phyloP scores from a whole-genome alignment of 2,797 vertebrate genomes.

The Neopelma chrysocephalum region DNA sequence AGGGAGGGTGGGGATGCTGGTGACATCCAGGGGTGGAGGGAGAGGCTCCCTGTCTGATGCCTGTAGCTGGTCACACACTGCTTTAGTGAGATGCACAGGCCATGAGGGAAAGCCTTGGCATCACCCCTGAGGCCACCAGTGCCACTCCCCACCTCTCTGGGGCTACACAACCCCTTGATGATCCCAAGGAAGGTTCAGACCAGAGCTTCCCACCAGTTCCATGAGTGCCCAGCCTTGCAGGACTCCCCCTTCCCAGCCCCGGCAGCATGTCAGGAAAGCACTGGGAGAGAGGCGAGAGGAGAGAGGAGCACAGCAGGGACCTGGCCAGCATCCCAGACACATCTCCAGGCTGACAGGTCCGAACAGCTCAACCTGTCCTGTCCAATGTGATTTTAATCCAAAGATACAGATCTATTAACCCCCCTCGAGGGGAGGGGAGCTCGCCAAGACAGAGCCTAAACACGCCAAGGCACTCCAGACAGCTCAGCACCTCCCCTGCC shows the following conservation, averaged over 20 bases:
- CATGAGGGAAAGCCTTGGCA: not conserved
- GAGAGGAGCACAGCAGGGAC: slow-evolving; percentile 10
- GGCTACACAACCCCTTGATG: not conserved
- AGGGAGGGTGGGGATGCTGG: accelerated
- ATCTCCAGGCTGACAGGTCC: slow-evolving; percentile 11
- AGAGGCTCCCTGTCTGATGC: not conserved
- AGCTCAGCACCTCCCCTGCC: not conserved
- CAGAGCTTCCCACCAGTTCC: not conserved
- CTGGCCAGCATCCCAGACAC: slow-evolving; percentile 40
- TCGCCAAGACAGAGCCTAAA: not conserved
- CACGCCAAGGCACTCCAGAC: not conserved
- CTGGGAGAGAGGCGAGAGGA: not conserved
- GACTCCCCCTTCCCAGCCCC: not conserved
- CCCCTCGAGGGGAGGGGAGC: not conserved
- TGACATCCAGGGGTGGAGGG: not conserved
- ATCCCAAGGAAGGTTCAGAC: not conserved
- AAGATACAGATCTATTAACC: slow-evolving; percentile 36
- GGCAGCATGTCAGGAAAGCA: not conserved
- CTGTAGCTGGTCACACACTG: accelerated
- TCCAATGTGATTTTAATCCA: slow-evolving; percentile 18
- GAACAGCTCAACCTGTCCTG: not conserved
- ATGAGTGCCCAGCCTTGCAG: accelerated
- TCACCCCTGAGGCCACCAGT: not conserved
- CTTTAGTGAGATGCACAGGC: not conserved
- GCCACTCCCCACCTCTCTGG: accelerated